These are phyloP conservation scores for Enoplosus armatus DNA, from an alignment of 2,797 vertebrate species.

Conservation along the genomic window DNA sequence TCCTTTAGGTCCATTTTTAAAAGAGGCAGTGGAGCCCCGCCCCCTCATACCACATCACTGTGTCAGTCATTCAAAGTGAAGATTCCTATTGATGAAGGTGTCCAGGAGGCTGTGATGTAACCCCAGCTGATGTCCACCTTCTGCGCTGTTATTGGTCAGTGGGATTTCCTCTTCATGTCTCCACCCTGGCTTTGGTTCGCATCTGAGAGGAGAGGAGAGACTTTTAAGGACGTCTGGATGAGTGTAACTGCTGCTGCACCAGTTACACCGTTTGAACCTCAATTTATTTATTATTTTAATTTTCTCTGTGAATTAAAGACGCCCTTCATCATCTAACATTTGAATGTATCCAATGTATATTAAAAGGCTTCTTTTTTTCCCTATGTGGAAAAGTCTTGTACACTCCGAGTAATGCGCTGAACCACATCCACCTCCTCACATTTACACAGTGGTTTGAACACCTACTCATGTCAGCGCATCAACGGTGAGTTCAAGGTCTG, in stretches of 20 bases:
- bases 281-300: too few relatives aligned
- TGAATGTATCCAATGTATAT: not conserved
- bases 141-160: slow-evolving; percentile 87
- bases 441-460: not conserved
- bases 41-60: slow-evolving; percentile 33
- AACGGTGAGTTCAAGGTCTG: not conserved
- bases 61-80: slow-evolving; percentile 43
- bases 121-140: slow-evolving; percentile 31
- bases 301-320: not conserved
- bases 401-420: too few relatives aligned
- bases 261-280: not conserved
- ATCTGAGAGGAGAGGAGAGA: slow-evolving; percentile 83
- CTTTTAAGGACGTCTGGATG: not conserved
- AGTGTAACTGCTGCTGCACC: not conserved
- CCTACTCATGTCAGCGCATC: not conserved
- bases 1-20: slow-evolving; percentile 63
- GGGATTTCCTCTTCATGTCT: slow-evolving; percentile 96
- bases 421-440: not conserved
- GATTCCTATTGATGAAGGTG: slow-evolving; percentile 57
- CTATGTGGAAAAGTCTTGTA: not conserved
- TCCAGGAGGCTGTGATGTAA: slow-evolving; percentile 53
- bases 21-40: slow-evolving; percentile 47
- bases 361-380: not conserved
- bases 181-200: slow-evolving; percentile 98
- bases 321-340: not conserved